These are phyloP conservation scores for Damaliscus lunatus DNA, from an alignment of 2,113 vertebrate genomes.

Conservation along the genomic window DNA sequence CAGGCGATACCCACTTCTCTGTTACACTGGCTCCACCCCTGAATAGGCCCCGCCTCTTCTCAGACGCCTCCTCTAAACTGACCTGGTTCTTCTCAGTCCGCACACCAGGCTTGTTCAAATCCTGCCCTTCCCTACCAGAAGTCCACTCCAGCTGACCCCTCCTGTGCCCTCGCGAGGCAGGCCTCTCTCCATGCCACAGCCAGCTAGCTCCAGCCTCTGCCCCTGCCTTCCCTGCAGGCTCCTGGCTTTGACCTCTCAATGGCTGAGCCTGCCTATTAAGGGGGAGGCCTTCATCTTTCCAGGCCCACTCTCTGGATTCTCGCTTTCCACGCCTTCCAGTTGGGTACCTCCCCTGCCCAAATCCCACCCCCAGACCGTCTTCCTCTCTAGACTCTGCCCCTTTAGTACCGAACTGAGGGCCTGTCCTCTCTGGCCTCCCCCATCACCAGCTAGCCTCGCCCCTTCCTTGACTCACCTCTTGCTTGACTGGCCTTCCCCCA, in stretches of 20 bases:
- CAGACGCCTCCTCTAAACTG: neutral
- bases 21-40: neutral
- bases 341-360: neutral
- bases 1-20: neutral
- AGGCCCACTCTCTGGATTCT: neutral
- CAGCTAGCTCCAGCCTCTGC: neutral
- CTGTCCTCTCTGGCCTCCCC: neutral
- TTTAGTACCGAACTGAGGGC: neutral
- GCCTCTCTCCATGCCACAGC: neutral
- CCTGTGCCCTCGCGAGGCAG: neutral
- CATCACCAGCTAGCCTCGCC: neutral
- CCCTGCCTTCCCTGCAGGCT: neutral
- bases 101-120: neutral
- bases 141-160: neutral
- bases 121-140: neutral
- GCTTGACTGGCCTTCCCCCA: neutral
- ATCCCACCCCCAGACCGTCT: neutral
- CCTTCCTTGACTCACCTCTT: neutral
- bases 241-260: neutral
- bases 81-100: neutral
- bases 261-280: neutral
- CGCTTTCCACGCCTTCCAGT: neutral
- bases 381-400: neutral
- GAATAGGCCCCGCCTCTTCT: neutral
- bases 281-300: neutral